These are phyloP conservation scores for Cyclophora albipunctata DNA, from an alignment of 2,888 invertebrate species.

Conservation along the genomic window DNA sequence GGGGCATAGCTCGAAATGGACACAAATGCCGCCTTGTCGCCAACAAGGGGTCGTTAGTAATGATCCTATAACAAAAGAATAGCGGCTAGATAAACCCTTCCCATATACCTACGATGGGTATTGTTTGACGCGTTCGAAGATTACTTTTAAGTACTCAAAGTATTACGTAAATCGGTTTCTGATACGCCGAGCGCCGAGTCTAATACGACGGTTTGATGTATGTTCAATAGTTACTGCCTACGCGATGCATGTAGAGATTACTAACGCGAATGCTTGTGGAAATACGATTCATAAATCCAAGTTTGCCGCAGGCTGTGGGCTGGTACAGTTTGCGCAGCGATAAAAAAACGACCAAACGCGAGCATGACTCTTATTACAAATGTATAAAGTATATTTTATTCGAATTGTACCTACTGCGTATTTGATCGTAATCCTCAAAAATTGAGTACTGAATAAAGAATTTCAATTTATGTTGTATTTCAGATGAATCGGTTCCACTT, in stretches of 20 bases:
- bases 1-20: constrained; percentile 42
- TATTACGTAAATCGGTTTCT: too few relatives aligned
- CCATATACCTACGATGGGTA: too few relatives aligned
- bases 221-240: neutral
- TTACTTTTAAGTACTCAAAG: too few relatives aligned
- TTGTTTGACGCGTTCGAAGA: too few relatives aligned
- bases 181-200: too few relatives aligned
- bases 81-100: too few relatives aligned
- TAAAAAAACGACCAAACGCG: constrained; percentile 4
- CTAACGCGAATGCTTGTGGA: constrained; percentile 7
- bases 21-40: constrained; percentile 52
- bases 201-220: too few relatives aligned
- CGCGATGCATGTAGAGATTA: constrained; percentile 4
- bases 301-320: constrained; percentile 5
- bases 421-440: neutral
- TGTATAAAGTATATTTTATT: too few relatives aligned
- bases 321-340: constrained; percentile 11
- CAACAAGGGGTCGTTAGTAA: constrained; percentile 53
- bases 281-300: constrained; percentile 12
- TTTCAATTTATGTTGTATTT: too few relatives aligned
- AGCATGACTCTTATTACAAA: neutral
- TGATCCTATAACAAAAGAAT: constrained; percentile 36
- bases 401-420: too few relatives aligned
- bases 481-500: too few relatives aligned
- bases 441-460: neutral